Conservation (phyloP, 2,797 vertebrate genomes). For the Tokudaia muenninki region DNA sequence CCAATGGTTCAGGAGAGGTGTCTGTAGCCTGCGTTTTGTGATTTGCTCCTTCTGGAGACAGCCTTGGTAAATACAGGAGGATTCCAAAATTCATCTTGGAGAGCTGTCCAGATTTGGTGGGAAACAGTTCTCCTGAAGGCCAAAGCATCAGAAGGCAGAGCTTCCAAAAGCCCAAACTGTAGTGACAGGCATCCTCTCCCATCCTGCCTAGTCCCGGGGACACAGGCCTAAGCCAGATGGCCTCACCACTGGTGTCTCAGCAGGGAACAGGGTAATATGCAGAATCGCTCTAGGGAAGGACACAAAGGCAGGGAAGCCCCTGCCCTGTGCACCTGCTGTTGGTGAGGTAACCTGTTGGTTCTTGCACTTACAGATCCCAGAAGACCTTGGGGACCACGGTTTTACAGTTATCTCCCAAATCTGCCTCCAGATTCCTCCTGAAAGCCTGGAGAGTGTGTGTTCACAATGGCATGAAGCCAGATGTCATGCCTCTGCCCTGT, state of each 20-base stretch:
- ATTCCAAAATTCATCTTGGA: neutral
- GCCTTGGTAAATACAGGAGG: neutral
- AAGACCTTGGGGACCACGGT: neutral
- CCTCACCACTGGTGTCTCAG: neutral
- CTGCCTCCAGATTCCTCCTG: neutral
- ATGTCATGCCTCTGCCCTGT: neutral
- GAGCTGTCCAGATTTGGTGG: neutral
- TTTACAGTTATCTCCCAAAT: neutral
- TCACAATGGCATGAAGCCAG: neutral
- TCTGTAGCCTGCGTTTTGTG: neutral
- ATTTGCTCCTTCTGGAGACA: neutral
- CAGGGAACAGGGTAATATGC: neutral
- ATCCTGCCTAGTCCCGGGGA: neutral
- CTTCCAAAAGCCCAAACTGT: neutral
- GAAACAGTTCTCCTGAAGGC: constrained; percentile 18
- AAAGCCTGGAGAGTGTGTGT: neutral
- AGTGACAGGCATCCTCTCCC: neutral
- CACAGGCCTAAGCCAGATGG: neutral
- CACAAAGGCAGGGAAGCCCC: rapidly evolving
- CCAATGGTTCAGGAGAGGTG: neutral
- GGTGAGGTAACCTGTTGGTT: neutral
- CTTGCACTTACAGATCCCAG: neutral
- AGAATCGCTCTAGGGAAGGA: neutral
- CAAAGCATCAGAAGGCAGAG: neutral
- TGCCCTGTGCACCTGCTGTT: rapidly evolving